Evolutionary conservation across 2,888 invertebrate genomes (phyloP).

Genomic region (Conops quadrifasciatus): DNA sequence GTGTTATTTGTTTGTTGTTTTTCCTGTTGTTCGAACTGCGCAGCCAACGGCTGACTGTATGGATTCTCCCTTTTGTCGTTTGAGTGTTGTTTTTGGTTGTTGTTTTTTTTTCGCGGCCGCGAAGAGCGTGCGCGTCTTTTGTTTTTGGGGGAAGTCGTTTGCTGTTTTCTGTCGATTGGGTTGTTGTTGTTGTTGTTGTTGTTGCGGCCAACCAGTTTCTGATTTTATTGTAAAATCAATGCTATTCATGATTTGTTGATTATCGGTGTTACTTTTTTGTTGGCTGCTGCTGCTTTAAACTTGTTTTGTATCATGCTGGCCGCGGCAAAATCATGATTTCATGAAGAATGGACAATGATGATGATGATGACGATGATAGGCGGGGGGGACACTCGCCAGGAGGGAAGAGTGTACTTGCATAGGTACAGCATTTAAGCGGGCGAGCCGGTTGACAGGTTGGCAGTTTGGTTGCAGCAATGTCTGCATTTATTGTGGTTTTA

Average conservation of each 20-base stretch:
- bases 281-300: slow-evolving; percentile 1
- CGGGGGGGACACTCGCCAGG: not conserved
- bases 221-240: not conserved
- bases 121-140: slow-evolving; percentile 25
- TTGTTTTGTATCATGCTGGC: too few species aligned
- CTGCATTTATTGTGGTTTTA: slow-evolving; percentile 18
- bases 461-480: not conserved
- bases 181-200: not conserved
- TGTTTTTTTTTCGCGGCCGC: not conserved
- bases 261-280: too few species aligned
- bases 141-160: slow-evolving; percentile 35
- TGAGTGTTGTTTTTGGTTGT: not conserved
- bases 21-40: not conserved
- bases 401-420: not conserved
- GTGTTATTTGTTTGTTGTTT: not conserved
- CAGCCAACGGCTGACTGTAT: not conserved
- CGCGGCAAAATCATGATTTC: slow-evolving; percentile 11
- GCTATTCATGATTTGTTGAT: slow-evolving; percentile 23
- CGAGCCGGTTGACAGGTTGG: not conserved
- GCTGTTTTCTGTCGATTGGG: not conserved
- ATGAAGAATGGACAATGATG: too few species aligned
- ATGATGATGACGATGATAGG: not conserved
- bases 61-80: not conserved
- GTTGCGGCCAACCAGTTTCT: not conserved
- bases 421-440: not conserved